Evolutionary conservation across 2,888 invertebrate species (phyloP).

Genomic region (Podabrus alpinus): DNA sequence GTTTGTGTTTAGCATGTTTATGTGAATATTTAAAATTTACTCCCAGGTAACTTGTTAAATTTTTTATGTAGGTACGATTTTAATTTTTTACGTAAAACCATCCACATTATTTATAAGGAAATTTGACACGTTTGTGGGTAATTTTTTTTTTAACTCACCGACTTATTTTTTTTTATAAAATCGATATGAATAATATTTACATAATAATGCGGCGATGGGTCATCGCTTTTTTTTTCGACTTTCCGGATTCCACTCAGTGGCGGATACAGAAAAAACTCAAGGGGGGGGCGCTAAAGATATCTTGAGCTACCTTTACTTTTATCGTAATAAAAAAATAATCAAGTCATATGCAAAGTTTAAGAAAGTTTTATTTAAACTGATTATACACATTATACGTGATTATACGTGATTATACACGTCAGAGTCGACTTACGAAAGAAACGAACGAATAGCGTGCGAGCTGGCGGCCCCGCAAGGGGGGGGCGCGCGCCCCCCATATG

Average conservation of each 20-base stretch:
- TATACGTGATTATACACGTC: no score
- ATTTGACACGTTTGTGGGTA: background rate
- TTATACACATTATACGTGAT: no score
- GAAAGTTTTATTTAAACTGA: no score
- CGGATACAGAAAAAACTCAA: no score
- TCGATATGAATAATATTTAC: background rate
- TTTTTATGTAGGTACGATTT: background rate
- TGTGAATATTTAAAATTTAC: constrained; percentile 22
- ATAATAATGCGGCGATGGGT: background rate
- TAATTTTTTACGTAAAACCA: background rate
- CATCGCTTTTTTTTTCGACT: background rate
- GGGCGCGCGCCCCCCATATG: no score
- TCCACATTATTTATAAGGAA: background rate
- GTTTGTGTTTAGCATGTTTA: constrained; percentile 27
- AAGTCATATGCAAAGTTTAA: no score
- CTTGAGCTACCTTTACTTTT: no score
- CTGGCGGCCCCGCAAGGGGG: no score
- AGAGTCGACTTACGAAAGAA: no score
- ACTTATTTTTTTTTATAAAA: background rate
- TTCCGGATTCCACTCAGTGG: background rate
- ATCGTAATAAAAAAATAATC: no score
- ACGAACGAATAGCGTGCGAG: no score
- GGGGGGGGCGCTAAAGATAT: no score
- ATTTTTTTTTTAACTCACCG: background rate
- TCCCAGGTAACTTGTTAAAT: background rate